phyloP scores from a whole-genome alignment of 2,888 invertebrate genomes.

The Drosophila atripex region DNA sequence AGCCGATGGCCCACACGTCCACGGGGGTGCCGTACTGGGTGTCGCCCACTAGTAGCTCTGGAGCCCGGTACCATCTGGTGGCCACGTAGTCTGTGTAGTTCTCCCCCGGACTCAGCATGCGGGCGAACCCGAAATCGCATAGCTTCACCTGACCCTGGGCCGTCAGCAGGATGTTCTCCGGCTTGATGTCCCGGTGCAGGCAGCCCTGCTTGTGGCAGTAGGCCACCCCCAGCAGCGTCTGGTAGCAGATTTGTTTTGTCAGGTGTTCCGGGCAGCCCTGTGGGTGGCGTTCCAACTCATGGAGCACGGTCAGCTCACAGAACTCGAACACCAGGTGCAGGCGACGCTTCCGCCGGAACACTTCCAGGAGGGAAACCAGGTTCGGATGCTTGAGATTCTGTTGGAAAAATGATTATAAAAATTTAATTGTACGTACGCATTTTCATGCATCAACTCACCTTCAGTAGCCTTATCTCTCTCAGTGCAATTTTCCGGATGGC shows the following conservation, averaged over 20 bases:
- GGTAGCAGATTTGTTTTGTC: conserved; percentile 96
- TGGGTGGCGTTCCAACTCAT: conserved; percentile 97
- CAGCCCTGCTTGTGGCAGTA: conserved; percentile 98
- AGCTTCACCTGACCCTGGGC: conserved; percentile 96
- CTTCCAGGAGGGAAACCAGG: conserved; percentile 97
- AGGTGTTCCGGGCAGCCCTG: conserved; percentile 95
- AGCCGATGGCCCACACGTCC: conserved; percentile 99
- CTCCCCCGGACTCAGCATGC: conserved; percentile 98
- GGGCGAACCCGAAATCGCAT: conserved; percentile 98
- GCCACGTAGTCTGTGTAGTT: conserved; percentile 99
- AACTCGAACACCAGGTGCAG: conserved; percentile 99
- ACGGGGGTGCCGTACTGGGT: conserved; percentile 95
- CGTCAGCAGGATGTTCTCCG: conserved; percentile 98
- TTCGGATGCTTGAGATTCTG: conserved; percentile 99
- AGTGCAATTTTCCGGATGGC: conserved; percentile 97
- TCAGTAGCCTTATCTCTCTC: conserved; percentile 96
- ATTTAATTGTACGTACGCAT: not conserved
- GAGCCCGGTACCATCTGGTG: conserved; percentile 99
- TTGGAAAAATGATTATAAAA: not conserved
- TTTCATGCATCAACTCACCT: conserved; percentile 86
- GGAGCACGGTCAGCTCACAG: conserved; percentile 98
- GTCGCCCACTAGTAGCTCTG: conserved; percentile 98
- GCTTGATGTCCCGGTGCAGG: conserved; percentile 98
- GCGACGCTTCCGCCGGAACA: conserved; percentile 97
- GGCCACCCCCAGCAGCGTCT: conserved; percentile 96